Conservation (phyloP, 1,140 invertebrate genomes). For the Ceratina japonica region DNA sequence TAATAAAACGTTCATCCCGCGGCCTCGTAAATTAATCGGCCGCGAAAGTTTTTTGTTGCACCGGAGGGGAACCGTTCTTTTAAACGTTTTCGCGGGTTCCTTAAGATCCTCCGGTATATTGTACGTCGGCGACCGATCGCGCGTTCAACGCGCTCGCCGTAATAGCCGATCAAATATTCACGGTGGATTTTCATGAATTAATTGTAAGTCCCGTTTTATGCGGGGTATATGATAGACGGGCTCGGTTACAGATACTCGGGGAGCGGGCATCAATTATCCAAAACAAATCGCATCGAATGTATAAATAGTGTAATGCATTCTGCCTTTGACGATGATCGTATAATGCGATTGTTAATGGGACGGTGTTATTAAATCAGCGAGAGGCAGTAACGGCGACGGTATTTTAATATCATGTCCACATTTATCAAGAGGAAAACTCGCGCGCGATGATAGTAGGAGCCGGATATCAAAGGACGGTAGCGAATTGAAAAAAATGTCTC, state of each 20-base stretch:
- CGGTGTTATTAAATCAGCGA: too few relatives aligned
- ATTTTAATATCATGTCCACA: too few relatives aligned
- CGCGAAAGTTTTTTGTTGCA: not conserved
- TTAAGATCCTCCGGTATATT: not conserved
- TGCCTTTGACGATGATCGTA: too few relatives aligned
- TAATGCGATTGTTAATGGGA: too few relatives aligned
- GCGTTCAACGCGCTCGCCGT: not conserved
- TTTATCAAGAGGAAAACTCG: too few relatives aligned
- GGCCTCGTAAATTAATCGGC: constrained; percentile 6
- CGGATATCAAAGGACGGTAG: too few relatives aligned
- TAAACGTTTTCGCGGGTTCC: not conserved
- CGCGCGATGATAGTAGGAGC: too few relatives aligned
- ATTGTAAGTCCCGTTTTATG: not conserved
- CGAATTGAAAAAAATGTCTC: too few relatives aligned
- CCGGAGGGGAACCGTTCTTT: too few relatives aligned
- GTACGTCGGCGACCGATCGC: not conserved
- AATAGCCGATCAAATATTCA: not conserved
- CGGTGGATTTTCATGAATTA: not conserved
- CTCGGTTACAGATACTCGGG: not conserved
- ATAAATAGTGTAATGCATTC: too few relatives aligned
- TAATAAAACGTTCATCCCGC: constrained; percentile 8
- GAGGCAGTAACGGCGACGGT: too few relatives aligned
- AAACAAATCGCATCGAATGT: not conserved
- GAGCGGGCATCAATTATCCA: not conserved
- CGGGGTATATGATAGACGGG: too few relatives aligned